phyloP scores from a whole-genome alignment of 2,797 vertebrate species.

The Dipus sagitta region DNA sequence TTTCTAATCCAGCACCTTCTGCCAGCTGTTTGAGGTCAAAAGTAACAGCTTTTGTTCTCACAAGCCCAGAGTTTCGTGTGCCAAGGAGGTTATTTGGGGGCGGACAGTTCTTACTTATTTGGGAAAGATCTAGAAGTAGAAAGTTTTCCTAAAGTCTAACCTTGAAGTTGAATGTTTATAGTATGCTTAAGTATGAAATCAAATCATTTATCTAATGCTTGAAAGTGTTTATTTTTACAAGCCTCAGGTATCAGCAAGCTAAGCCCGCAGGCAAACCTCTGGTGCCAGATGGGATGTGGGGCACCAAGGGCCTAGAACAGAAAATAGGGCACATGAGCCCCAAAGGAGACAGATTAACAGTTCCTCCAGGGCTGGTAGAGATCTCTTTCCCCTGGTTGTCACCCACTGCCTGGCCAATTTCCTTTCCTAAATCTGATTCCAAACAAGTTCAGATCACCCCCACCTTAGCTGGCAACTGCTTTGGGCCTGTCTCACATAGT shows the following conservation, averaged over 20 bases:
- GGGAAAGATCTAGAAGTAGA: neutral
- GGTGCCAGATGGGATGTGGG: neutral
- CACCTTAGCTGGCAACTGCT: neutral
- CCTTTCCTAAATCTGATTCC: neutral
- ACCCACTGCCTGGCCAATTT: neutral
- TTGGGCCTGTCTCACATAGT: fast-evolving
- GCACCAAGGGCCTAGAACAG: neutral
- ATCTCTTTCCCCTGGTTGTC: neutral
- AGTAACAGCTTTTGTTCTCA: neutral
- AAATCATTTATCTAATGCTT: conserved; percentile 29
- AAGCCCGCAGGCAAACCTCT: neutral
- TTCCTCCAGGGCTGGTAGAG: fast-evolving
- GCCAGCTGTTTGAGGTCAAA: neutral
- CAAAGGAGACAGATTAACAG: neutral
- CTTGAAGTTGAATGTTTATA: conserved; percentile 24
- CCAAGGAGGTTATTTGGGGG: neutral
- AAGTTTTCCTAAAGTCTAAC: conserved; percentile 8
- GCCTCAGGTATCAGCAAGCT: neutral
- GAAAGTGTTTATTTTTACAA: conserved; percentile 46
- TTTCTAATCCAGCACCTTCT: neutral
- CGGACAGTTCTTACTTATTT: neutral
- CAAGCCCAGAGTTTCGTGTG: neutral
- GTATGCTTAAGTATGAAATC: conserved; percentile 8
- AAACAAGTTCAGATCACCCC: neutral
- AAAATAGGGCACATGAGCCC: neutral